Conservation (phyloP, 2,797 vertebrate species). For the Myotis planiceps region DNA sequence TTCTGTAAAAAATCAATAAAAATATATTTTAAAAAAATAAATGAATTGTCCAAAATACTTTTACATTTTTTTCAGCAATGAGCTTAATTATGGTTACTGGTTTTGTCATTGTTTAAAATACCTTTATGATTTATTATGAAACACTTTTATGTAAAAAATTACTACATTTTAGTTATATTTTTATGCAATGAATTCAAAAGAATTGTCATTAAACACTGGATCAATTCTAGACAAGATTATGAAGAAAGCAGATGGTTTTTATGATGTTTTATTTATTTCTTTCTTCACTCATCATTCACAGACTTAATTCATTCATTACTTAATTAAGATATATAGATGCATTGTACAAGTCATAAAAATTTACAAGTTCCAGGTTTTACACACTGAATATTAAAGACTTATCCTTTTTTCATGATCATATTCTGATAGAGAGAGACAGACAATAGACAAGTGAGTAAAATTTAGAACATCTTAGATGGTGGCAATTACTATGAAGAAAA, state of each 20-base stretch:
- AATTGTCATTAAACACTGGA: not conserved
- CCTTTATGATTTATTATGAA: not conserved
- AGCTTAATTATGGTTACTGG: not conserved
- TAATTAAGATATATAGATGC: not conserved
- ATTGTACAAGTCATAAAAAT: not conserved
- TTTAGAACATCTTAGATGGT: not conserved
- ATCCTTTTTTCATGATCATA: not conserved
- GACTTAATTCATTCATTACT: not conserved
- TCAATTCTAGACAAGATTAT: not conserved
- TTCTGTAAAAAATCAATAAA: no score
- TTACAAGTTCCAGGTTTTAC: not conserved
- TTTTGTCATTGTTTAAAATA: not conserved
- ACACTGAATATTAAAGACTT: not conserved
- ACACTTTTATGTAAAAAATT: not conserved
- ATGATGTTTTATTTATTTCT: not conserved
- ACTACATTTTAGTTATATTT: not conserved
- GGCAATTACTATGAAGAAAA: not conserved
- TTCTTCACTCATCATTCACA: not conserved
- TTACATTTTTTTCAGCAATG: not conserved
- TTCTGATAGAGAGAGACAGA: not conserved
- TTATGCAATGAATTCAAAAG: not conserved
- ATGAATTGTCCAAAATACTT: not conserved
- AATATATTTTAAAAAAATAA: no score
- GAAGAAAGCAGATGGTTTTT: not conserved
- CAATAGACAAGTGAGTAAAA: not conserved